phyloP scores from a whole-genome alignment of 2,888 invertebrate species.

The Oxyteleia sp. region DNA sequence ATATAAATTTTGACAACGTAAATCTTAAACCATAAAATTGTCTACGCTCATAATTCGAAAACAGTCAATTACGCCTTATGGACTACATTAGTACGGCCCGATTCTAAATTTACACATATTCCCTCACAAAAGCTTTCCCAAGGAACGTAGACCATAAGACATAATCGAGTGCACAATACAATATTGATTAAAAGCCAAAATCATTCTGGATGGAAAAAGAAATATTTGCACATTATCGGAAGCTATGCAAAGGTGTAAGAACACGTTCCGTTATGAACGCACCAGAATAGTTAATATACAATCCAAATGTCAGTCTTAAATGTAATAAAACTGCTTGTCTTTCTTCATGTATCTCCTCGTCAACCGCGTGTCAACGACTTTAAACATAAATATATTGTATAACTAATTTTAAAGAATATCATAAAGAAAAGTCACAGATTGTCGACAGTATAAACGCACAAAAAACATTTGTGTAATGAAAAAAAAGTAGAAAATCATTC shows the following conservation, averaged over 20 bases:
- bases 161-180: slow-evolving; percentile 37
- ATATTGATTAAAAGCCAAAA: slow-evolving; percentile 24
- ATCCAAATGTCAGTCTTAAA: slow-evolving; percentile 50
- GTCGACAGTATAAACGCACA: neutral
- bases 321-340: slow-evolving; percentile 24
- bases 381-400: slow-evolving; percentile 15
- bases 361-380: neutral
- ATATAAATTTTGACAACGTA: slow-evolving; percentile 48
- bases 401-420: slow-evolving; percentile 29
- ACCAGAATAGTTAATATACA: slow-evolving; percentile 44
- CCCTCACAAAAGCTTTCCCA: neutral
- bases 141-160: slow-evolving; percentile 34
- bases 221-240: slow-evolving; percentile 42
- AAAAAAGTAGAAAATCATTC: too few species aligned
- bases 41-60: slow-evolving; percentile 16
- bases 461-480: too few species aligned
- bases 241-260: slow-evolving; percentile 32
- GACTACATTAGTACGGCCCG: neutral
- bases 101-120: slow-evolving; percentile 4
- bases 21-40: slow-evolving; percentile 42
- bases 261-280: slow-evolving; percentile 11
- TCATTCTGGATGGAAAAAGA: slow-evolving; percentile 15
- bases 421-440: slow-evolving; percentile 26
- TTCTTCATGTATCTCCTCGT: too few species aligned
- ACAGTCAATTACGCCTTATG: slow-evolving; percentile 43